Conservation (phyloP, 2,113 vertebrate genomes). For the Mormoops blainvillei region DNA sequence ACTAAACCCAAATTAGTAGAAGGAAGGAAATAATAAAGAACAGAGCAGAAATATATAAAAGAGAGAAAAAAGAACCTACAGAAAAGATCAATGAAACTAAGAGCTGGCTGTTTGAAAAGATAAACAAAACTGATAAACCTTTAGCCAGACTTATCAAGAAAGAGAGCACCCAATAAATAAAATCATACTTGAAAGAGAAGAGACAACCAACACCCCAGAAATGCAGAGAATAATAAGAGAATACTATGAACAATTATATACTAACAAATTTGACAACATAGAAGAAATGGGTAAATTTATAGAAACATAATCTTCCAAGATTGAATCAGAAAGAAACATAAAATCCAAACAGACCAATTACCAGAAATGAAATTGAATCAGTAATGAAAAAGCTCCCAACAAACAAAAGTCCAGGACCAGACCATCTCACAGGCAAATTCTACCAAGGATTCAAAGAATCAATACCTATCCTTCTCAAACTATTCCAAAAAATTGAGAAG, state of each 20-base stretch:
- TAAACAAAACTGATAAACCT: not conserved
- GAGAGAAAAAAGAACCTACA: not conserved
- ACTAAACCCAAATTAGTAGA: not conserved
- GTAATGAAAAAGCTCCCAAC: not conserved
- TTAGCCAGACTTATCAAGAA: not conserved
- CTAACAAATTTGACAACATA: not conserved
- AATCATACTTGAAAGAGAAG: not conserved
- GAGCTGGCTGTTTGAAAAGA: not conserved
- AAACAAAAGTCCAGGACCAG: not conserved
- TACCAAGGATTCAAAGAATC: not conserved
- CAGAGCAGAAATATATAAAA: not conserved
- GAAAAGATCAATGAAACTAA: not conserved
- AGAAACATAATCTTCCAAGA: not conserved
- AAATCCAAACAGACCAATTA: not conserved
- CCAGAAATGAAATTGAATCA: not conserved
- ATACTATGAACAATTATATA: not conserved
- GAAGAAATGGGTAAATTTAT: not conserved
- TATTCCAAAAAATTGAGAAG: not conserved
- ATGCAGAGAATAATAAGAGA: not conserved
- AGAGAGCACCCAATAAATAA: not conserved
- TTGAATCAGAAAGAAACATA: not conserved
- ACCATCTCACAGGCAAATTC: not conserved
- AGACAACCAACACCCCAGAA: not conserved
- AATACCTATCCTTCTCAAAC: not conserved
- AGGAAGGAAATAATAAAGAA: not conserved